Evolutionary conservation across 2,888 invertebrate species (phyloP), one percentile per base, ranked within the genome.

Genomic region (Spatulosminthurus flaviceps): DNA sequence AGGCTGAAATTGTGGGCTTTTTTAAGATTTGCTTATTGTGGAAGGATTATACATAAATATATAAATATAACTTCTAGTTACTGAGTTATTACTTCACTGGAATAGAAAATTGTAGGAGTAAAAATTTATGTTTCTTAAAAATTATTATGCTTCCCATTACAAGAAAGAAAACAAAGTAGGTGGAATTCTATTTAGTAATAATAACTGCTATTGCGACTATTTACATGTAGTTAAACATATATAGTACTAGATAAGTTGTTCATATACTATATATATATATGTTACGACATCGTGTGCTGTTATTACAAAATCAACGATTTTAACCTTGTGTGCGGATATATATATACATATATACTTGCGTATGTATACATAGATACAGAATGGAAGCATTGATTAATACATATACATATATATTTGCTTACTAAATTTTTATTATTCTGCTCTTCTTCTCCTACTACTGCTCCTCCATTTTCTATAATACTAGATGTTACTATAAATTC

Each of bases 351-450:
- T 34, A 16, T 51, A 51, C 51, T 51, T 51, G n/a, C 51, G n/a
- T 51, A 51, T 51, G 16, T 51, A n/a, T 51, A 19, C 51, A 51
- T n/a, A 19, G 1, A 13, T n/a, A 51, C 16, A 51, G 5, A 51
- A 51, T 51, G 16, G 5, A 34, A 7, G 9, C 34, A 34, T 7
- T 34, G 34, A 34, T 34, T 34, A 34, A 34, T 34, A 34, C 9
- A 34, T n/a, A 51, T 51, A 51, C 51, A 51, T 51, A 51, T 51
- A 51, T 51, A 51, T 51, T 51, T 51, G 51, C 51, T 51, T 51
- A 51, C 51, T 51, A 51, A 51, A 51, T 51, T 51, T 51, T 51
- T 51, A 51, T 51, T 51, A 13, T 51, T 13, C 51, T 51, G 19
- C n/a, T 51, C 51, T 51, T 51, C 51, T 51, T 51, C 51, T n/a